Evolutionary conservation across 35 echinoderm and acorn worm genomes (phyloP).

Genomic region (Lytechinus pictus): DNA sequence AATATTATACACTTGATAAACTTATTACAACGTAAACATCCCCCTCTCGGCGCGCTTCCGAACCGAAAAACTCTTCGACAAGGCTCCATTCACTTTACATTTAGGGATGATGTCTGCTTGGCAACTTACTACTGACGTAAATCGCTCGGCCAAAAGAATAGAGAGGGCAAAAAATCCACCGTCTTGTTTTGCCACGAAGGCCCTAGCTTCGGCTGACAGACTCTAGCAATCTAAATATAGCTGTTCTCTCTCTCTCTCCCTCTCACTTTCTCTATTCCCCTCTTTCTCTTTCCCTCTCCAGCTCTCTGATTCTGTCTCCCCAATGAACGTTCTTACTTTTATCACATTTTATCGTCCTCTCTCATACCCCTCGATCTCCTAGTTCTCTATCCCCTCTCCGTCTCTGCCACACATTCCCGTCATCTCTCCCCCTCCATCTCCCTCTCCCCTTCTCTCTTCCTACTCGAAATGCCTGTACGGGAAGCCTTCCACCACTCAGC

Average conservation of each 20-base stretch:
- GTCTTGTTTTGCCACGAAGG: constrained; percentile 46
- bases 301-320: too few species aligned
- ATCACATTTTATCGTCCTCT: too few species aligned
- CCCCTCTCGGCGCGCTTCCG: neutral
- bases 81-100: neutral
- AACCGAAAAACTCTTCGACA: neutral
- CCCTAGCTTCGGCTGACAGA: constrained; percentile 52
- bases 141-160: constrained; percentile 29
- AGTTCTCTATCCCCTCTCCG: too few species aligned
- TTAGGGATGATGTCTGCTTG: constrained; percentile 31
- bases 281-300: neutral
- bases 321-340: too few species aligned
- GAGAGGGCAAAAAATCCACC: constrained; percentile 32
- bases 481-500: neutral
- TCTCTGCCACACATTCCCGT: too few species aligned
- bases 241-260: neutral
- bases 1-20: neutral
- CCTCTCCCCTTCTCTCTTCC: neutral
- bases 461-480: neutral
- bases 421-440: neutral
- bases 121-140: constrained; percentile 41
- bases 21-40: neutral
- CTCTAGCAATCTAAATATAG: constrained; percentile 35
- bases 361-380: too few species aligned
- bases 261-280: neutral